Evolutionary conservation across 2,113 vertebrate genomes (phyloP), one percentile per base, ranked within the genome.

Genomic region (Phocoena phocoena): DNA sequence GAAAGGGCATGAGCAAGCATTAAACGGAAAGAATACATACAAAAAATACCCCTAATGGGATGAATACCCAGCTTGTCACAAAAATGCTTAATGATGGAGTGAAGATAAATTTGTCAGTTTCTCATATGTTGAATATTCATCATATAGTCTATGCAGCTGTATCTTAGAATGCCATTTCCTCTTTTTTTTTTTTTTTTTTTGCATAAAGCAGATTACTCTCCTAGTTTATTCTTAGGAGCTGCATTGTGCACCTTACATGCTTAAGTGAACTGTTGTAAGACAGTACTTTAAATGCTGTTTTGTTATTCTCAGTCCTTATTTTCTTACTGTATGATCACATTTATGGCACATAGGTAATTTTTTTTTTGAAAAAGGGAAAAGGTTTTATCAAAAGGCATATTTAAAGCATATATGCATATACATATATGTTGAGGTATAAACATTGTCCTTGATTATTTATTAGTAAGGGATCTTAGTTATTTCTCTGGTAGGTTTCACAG

Each of bases 81-180:
- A 89, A 85, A 97, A 96, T 86, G 87, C 97, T 97, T 98, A 98
- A 98, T 97, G 96, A 97, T 95, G 93, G 97, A 95, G 36, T 70
- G 86, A 98, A 98, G 96, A 95, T 95, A 98, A 98, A 97, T 98
- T 95, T 96, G 71, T 93, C 92, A 95, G 96, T 95, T 98, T 98
- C 74, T 98, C 88, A 79, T 90, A 70, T 96, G 90, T 62, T 98
- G 97, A 98, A 98, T 98, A 98, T 96, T 98, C 97, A 97, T 98
- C 91, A 93, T 97, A 95, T 92, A 91, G 63, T 96, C 60, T 81
- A n/a, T 97, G 94, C 96, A 98, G 98, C 98, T 98, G 98, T 97
- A 97, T 98, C 98, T 98, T 97, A 98, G 96, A 98, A 98, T 97
- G 93, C 71, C 44, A 93, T 96, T 97, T 92, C 36, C 76, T 79